phyloP scores from a whole-genome alignment of 2,797 vertebrate species.

The Arctocebus calabarensis region DNA sequence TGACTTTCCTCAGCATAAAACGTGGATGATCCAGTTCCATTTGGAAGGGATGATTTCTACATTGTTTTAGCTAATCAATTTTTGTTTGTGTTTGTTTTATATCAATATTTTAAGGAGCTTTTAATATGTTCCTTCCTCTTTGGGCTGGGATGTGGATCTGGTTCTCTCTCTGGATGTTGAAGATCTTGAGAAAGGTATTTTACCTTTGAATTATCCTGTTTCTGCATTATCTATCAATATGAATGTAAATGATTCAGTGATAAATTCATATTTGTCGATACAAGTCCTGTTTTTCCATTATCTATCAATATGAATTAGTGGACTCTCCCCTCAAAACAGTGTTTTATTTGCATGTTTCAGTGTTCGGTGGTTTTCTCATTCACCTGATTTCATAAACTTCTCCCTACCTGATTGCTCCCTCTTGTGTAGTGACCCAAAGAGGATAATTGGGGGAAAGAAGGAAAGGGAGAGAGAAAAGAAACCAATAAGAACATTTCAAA shows the following conservation, averaged over 20 bases:
- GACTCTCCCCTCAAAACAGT: not conserved
- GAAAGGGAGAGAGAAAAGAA: not conserved
- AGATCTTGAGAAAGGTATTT: not conserved
- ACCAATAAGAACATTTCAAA: not conserved
- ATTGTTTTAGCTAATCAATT: not conserved
- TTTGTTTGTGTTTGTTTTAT: not conserved
- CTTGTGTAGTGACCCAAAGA: constrained; percentile 17
- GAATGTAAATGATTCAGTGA: not conserved
- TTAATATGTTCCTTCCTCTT: not conserved
- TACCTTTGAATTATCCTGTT: not conserved
- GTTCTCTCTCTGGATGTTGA: not conserved
- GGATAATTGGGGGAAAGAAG: not conserved
- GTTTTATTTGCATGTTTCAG: not conserved
- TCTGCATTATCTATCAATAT: not conserved
- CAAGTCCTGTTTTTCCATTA: not conserved
- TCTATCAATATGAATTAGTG: not conserved
- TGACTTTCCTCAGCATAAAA: not conserved
- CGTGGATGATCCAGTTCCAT: not conserved
- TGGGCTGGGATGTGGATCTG: not conserved
- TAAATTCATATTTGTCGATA: too few relatives aligned
- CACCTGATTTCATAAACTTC: constrained; percentile 36
- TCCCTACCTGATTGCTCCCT: not conserved
- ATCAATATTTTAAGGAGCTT: not conserved
- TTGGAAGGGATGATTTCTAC: not conserved
- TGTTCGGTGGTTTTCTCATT: not conserved